Percentiles rank a stretch among this genome's conserved stretches.
Conservation (phyloP, 1,140 invertebrate species). For the Polyergus mexicanus region DNA sequence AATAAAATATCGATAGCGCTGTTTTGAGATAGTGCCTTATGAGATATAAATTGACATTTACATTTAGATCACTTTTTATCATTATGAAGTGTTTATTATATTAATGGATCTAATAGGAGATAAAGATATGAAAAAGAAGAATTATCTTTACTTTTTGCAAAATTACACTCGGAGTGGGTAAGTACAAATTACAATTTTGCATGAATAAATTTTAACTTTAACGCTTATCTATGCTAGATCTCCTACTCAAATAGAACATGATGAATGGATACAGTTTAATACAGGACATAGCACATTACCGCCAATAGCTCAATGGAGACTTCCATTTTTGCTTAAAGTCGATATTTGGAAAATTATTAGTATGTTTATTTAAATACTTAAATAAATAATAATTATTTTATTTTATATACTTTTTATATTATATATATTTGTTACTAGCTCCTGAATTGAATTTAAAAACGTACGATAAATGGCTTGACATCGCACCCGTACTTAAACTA, state of each 20-base stretch:
- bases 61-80: slow-evolving; percentile 83
- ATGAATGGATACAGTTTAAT: slow-evolving; percentile 81
- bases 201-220: slow-evolving; percentile 8
- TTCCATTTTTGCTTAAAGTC: slow-evolving; percentile 81
- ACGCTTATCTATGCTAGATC: slow-evolving; percentile 70
- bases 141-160: slow-evolving; percentile 79
- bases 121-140: slow-evolving; percentile 70
- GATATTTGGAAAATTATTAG: slow-evolving; percentile 81
- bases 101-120: slow-evolving; percentile 80
- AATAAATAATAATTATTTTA: slow-evolving; percentile 25
- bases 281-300: slow-evolving; percentile 80
- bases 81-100: slow-evolving; percentile 85
- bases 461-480: slow-evolving; percentile 83
- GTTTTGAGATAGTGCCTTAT: not conserved
- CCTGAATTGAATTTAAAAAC: slow-evolving; percentile 84
- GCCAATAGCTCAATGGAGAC: slow-evolving; percentile 82
- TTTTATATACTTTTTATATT: slow-evolving; percentile 8
- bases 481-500: slow-evolving; percentile 81
- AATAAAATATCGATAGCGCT: slow-evolving; percentile 32
- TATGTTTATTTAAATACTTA: slow-evolving; percentile 59
- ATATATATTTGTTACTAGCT: slow-evolving; percentile 71
- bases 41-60: slow-evolving; percentile 30
- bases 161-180: slow-evolving; percentile 79
- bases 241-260: slow-evolving; percentile 79
- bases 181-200: slow-evolving; percentile 54